These are phyloP conservation scores for Larimichthys polyactis DNA, from an alignment of 2,113 vertebrate genomes.

Conservation along the genomic window DNA sequence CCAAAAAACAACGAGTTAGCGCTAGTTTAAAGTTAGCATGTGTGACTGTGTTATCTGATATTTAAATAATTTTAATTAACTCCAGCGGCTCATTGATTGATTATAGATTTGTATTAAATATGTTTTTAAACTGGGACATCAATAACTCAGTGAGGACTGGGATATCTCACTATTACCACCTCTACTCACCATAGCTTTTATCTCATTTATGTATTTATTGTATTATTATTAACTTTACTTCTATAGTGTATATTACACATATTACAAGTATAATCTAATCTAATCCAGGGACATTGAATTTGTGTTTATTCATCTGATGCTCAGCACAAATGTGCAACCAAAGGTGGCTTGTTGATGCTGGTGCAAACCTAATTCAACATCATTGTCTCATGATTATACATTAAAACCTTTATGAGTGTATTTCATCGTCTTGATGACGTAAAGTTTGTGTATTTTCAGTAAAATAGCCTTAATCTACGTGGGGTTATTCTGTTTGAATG, in stretches of 20 bases:
- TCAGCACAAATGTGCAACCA: neutral
- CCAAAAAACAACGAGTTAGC: neutral
- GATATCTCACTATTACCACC: neutral
- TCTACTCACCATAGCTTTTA: too few species aligned
- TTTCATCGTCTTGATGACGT: neutral
- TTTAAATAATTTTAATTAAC: neutral
- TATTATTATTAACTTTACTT: too few species aligned
- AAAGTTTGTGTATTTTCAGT: neutral
- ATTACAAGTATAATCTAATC: too few species aligned
- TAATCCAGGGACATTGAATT: too few species aligned
- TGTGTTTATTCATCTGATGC: neutral
- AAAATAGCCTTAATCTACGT: neutral
- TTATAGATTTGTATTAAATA: neutral
- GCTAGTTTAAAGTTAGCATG: constrained; percentile 8
- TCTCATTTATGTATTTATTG: too few species aligned
- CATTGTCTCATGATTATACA: neutral
- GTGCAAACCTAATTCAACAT: neutral
- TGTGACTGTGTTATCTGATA: constrained; percentile 17
- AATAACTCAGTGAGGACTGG: neutral
- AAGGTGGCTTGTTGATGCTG: neutral
- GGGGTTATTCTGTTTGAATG: neutral
- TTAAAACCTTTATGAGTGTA: neutral
- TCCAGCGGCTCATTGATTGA: too few species aligned
- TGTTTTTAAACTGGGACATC: neutral
- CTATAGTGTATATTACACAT: too few species aligned